These are phyloP conservation scores for Ichneumoninae sp. DNA, from an alignment of 2,888 invertebrate species.

Conservation along the genomic window DNA sequence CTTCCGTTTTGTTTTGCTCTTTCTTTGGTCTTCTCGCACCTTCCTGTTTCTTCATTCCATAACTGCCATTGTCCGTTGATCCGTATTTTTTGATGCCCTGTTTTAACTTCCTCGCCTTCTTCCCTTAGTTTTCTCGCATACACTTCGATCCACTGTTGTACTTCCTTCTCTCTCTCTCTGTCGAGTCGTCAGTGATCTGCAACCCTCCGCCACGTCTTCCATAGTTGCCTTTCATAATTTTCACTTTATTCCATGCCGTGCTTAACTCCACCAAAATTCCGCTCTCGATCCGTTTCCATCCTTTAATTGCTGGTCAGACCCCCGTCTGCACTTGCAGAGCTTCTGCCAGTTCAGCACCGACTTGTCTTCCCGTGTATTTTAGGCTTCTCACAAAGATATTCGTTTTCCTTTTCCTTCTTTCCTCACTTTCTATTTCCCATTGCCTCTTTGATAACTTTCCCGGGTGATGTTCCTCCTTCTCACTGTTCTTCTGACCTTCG, in stretches of 20 bases:
- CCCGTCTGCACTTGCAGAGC: slow-evolving; percentile 4
- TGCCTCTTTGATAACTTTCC: background rate
- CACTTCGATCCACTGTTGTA: slow-evolving; percentile 1
- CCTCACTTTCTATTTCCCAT: background rate
- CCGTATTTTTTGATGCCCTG: background rate
- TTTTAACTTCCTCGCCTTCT: background rate
- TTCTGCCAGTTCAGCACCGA: background rate
- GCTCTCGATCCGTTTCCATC: background rate
- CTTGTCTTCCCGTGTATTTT: background rate
- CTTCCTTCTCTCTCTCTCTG: background rate
- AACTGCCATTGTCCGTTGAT: background rate
- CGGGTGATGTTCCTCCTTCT: background rate
- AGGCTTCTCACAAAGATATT: background rate
- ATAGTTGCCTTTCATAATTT: background rate
- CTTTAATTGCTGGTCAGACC: background rate
- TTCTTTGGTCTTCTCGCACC: background rate
- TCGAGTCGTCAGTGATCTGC: background rate
- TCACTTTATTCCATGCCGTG: background rate
- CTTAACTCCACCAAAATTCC: background rate
- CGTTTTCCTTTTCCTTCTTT: background rate
- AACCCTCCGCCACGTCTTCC: background rate
- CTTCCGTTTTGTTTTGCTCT: background rate
- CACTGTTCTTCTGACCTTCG: too few relatives aligned
- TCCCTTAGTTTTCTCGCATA: background rate
- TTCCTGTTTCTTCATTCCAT: background rate